Conservation (phyloP, 2,113 vertebrate genomes). For the Carollia perspicillata region DNA sequence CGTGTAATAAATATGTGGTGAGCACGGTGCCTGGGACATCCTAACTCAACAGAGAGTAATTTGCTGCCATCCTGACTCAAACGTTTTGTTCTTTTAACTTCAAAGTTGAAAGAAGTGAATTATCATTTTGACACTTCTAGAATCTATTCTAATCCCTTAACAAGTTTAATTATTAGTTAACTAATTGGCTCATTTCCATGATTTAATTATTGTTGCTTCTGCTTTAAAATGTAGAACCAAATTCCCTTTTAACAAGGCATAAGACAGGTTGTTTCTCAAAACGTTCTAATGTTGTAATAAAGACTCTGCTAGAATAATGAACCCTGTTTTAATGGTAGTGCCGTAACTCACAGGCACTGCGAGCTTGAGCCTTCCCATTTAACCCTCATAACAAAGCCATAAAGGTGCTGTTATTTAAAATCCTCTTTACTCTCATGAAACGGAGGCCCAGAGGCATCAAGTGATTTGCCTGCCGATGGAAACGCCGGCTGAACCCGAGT, state of each 20-base stretch:
- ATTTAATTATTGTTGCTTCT: neutral
- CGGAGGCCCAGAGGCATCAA: neutral
- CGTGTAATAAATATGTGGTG: neutral
- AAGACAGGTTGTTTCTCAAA: neutral
- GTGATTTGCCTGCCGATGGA: neutral
- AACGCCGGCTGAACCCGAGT: neutral
- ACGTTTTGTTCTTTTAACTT: neutral
- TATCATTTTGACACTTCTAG: neutral
- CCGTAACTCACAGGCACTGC: neutral
- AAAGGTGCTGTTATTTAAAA: neutral
- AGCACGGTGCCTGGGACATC: neutral
- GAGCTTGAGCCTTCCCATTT: neutral
- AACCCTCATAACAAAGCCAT: neutral
- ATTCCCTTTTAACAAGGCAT: neutral
- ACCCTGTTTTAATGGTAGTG: neutral
- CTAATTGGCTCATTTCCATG: neutral
- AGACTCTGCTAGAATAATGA: neutral
- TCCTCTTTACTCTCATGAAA: neutral
- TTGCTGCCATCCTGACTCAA: neutral
- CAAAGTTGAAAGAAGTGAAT: neutral
- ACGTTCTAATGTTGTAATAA: neutral
- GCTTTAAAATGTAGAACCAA: neutral
- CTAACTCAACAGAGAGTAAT: neutral
- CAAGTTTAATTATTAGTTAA: constrained; percentile 31
- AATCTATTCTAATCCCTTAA: neutral